Percentiles rank a stretch among this genome's conserved stretches.
Evolutionary conservation across 2,113 vertebrate species (phyloP).

Genomic region (Balaenoptera acutorostrata): DNA sequence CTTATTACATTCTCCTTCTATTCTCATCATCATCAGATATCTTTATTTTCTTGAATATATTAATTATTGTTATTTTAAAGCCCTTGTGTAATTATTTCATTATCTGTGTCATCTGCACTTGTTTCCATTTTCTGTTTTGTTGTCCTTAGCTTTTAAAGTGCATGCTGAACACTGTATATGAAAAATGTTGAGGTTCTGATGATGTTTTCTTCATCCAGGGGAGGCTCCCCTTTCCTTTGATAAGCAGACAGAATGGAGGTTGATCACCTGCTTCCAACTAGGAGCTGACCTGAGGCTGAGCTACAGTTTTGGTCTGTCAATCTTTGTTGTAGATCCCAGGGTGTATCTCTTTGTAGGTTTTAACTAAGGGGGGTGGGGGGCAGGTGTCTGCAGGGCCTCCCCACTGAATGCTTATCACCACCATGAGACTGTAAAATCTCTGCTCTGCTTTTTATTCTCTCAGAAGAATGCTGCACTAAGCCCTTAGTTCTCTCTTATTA

Average conservation of each 20-base stretch:
- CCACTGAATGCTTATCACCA: too few species aligned
- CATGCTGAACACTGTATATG: neutral
- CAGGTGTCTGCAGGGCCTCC: neutral
- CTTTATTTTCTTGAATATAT: conserved; percentile 4
- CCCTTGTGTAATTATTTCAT: neutral
- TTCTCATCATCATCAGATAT: neutral
- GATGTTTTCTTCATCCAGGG: neutral
- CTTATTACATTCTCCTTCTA: neutral
- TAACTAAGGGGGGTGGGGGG: neutral
- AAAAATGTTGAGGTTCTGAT: neutral
- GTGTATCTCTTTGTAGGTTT: neutral
- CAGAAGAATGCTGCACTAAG: neutral
- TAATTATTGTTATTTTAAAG: neutral
- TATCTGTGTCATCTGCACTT: neutral
- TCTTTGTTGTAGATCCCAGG: neutral
- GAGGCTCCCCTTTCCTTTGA: neutral
- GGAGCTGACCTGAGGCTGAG: neutral
- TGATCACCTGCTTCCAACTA: neutral
- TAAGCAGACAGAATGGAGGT: neutral
- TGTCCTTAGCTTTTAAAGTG: neutral
- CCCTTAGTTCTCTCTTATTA: neutral
- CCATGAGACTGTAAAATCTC: neutral
- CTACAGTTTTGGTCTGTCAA: neutral
- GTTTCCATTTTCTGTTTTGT: neutral
- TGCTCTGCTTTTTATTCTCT: neutral